These are phyloP conservation scores for Arion vulgaris DNA, from an alignment of 1,140 invertebrate species.

Conservation along the genomic window DNA sequence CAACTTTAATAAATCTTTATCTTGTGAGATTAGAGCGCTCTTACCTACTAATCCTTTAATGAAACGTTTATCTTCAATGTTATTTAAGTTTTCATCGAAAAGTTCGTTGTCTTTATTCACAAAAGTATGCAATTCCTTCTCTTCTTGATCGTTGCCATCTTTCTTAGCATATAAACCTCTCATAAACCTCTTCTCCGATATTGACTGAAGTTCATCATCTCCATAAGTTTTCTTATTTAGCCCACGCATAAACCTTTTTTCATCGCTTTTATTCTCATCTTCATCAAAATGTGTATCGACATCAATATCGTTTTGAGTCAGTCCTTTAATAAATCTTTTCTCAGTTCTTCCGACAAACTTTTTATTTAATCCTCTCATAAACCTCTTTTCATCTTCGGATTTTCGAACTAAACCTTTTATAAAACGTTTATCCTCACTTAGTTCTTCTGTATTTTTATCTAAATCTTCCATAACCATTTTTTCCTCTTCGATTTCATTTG, in stretches of 20 bases:
- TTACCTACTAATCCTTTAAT: not conserved
- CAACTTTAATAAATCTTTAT: conserved; percentile 15
- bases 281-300: not conserved
- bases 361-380: not conserved
- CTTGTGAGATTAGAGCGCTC: no score
- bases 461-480: no score
- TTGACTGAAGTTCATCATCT: not conserved
- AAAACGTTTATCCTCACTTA: not conserved
- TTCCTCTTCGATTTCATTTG: not conserved
- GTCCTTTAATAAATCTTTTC: not conserved
- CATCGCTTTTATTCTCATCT: not conserved
- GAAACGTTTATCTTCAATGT: not conserved
- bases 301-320: not conserved
- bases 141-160: not conserved
- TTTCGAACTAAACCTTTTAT: not conserved
- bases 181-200: not conserved
- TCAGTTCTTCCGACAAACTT: not conserved
- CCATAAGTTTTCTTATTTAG: not conserved
- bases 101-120: not conserved
- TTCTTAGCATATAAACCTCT: not conserved
- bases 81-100: not conserved
- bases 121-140: not conserved
- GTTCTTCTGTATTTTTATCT: no score
- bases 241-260: conserved; percentile 4
- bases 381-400: conserved; percentile 7